Base-by-base conservation (phyloP, 2,888 invertebrate genomes). In the Scaptomyza caliginosa region DNA sequence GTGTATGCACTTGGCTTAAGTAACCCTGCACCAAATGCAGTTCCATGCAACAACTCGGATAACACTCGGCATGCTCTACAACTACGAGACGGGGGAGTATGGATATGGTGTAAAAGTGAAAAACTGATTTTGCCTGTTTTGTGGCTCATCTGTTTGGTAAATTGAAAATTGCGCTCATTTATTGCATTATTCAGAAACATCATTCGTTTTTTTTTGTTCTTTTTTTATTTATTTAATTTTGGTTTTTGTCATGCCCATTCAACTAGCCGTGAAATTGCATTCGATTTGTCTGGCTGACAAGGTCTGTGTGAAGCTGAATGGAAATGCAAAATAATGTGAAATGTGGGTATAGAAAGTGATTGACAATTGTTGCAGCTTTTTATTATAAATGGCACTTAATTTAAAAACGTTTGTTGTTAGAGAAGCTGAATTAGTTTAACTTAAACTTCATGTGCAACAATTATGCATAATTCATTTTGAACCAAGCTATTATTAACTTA, bases 191-290 rank as follows among this genome's bases (percentile, higher is more conserved):
- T 54, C 64, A 58, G 68, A 62, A 64, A 40, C 39, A 45, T 30
- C 40, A 36, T 43, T 49, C 46, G 46, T 54, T 67, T 60, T 19
- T 17, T 30, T 38, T n/a, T n/a, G n/a, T n/a, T n/a, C n/a, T n/a
- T n/a, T n/a, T n/a, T n/a, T n/a, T n/a, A n/a, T n/a, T n/a, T n/a
- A n/a, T n/a, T n/a, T n/a, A n/a, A n/a, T n/a, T 3, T 23, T 34
- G 11, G 40, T 57, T 57, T 64, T 58, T 62, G 49, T 38, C 66
- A 50, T 58, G 62, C 52, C 60, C 62, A 74, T 57, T 72, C 86
- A 81, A 86, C 74, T 80, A 81, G 83, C 81, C 81, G 77, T 82
- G 81, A 82, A 82, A 82, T 82, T 82, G 81, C 81, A 83, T 86
- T 82, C 70, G 60, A 67, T 74, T 82, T 76, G 59, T 58, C 62